Evolutionary conservation across 2,888 invertebrate genomes (phyloP).

Genomic region (Amphiduros pacificus): DNA sequence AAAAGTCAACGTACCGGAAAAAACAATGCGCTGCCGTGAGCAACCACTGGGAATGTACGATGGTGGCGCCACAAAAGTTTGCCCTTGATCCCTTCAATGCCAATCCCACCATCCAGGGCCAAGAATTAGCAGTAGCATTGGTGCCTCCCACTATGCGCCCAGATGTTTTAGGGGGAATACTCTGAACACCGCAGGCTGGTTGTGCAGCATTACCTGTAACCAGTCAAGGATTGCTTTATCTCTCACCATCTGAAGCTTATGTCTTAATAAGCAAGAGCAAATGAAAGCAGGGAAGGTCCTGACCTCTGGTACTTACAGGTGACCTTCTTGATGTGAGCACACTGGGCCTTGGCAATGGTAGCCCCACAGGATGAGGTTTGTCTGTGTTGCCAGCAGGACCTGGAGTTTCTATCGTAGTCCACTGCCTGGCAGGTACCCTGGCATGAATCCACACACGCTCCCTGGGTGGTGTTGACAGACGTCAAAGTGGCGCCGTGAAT

Average conservation of each 20-base stretch:
- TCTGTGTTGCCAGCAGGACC: slow-evolving; percentile 10
- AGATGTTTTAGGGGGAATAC: background rate
- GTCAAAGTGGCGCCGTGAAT: background rate
- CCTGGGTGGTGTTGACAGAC: background rate
- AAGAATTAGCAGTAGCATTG: background rate
- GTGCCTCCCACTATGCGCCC: background rate
- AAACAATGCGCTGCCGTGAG: slow-evolving; percentile 6
- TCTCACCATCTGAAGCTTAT: background rate
- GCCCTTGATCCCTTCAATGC: no score
- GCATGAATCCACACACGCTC: background rate
- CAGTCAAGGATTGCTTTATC: background rate
- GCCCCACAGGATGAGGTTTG: background rate
- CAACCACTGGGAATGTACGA: slow-evolving; percentile 1
- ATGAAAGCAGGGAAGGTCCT: background rate
- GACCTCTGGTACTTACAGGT: background rate
- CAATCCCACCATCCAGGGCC: background rate
- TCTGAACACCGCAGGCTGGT: background rate
- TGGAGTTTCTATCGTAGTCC: background rate
- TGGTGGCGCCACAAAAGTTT: background rate
- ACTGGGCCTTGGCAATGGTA: background rate
- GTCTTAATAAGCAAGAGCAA: background rate
- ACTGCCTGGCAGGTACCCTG: slow-evolving; percentile 5
- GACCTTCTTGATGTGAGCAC: slow-evolving; percentile 5
- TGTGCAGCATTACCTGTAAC: background rate
- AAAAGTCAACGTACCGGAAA: background rate